Percentiles rank a stretch among this genome's conserved stretches.
These are phyloP conservation scores for Seriola rivoliana DNA, from an alignment of 2,113 vertebrate species.

Conservation along the genomic window DNA sequence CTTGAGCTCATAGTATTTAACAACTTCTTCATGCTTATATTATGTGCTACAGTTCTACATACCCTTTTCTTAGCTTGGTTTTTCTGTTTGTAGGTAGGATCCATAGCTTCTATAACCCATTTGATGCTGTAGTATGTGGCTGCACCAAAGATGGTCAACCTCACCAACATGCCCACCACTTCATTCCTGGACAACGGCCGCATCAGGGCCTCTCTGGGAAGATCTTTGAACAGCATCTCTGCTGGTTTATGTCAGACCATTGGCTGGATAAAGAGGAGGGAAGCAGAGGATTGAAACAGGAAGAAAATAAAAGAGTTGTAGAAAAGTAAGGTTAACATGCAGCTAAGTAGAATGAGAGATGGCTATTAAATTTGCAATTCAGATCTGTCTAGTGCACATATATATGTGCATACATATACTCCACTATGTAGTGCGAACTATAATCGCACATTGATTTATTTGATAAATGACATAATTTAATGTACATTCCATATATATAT, in stretches of 20 bases:
- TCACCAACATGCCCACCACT: slow-evolving; percentile 82
- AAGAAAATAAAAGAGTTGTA: not conserved
- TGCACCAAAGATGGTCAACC: slow-evolving; percentile 85
- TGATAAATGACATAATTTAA: not conserved
- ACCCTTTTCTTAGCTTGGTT: slow-evolving; percentile 86
- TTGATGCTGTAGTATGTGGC: slow-evolving; percentile 87
- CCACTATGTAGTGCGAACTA: not conserved
- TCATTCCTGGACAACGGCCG: slow-evolving; percentile 84
- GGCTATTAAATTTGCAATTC: not conserved
- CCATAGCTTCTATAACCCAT: slow-evolving; percentile 87
- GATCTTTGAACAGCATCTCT: slow-evolving; percentile 81
- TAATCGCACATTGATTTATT: not conserved
- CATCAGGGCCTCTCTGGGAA: slow-evolving; percentile 83
- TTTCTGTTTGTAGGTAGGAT: slow-evolving; percentile 86
- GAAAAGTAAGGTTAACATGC: no score
- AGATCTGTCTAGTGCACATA: not conserved
- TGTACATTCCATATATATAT: no score
- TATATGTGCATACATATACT: not conserved
- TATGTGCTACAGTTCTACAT: not conserved
- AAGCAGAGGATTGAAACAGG: not conserved
- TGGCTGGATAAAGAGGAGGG: slow-evolving; percentile 27
- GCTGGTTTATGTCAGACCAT: slow-evolving; percentile 73
- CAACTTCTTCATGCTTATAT: not conserved
- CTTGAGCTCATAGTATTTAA: not conserved
- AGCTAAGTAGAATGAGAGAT: not conserved